Evolutionary conservation across 2,113 vertebrate genomes (phyloP).

Genomic region (Peromyscus leucopus): DNA sequence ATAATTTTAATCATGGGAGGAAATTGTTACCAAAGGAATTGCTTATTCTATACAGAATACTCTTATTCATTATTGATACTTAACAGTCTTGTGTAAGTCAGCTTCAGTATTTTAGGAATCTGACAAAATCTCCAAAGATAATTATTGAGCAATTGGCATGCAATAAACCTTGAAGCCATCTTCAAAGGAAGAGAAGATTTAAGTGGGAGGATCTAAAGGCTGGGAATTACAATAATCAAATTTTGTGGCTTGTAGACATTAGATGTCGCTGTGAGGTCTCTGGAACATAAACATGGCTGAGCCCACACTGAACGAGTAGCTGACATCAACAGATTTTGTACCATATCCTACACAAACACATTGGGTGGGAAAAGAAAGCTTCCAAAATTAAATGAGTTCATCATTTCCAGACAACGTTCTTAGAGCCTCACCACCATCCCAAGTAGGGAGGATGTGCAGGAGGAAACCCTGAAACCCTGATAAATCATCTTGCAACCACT

Average conservation of each 20-base stretch:
- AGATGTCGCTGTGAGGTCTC: slow-evolving; percentile 79
- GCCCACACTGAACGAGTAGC: slow-evolving; percentile 70
- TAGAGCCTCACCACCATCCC: background rate
- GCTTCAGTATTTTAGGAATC: slow-evolving; percentile 56
- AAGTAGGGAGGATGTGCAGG: slow-evolving; percentile 39
- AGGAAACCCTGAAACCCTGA: slow-evolving; percentile 56
- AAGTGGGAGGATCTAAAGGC: slow-evolving; percentile 64
- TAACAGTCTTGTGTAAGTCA: slow-evolving; percentile 55
- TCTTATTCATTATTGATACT: slow-evolving; percentile 55
- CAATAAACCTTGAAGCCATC: slow-evolving; percentile 71
- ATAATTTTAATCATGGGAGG: slow-evolving; percentile 60
- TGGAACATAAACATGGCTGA: slow-evolving; percentile 74
- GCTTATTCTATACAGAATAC: background rate
- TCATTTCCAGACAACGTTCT: slow-evolving; percentile 74
- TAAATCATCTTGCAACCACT: slow-evolving; percentile 61
- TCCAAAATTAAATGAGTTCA: slow-evolving; percentile 76
- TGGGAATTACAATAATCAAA: slow-evolving; percentile 75
- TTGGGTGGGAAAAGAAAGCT: slow-evolving; percentile 65
- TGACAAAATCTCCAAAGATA: slow-evolving; percentile 39
- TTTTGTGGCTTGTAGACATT: slow-evolving; percentile 74
- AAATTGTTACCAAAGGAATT: slow-evolving; percentile 58
- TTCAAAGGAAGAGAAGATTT: slow-evolving; percentile 68
- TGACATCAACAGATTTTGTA: slow-evolving; percentile 73
- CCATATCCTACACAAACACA: slow-evolving; percentile 64
- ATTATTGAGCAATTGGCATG: slow-evolving; percentile 65